Base-by-base conservation (phyloP, 2,113 vertebrate genomes). In the Atlantisia rogersi region DNA sequence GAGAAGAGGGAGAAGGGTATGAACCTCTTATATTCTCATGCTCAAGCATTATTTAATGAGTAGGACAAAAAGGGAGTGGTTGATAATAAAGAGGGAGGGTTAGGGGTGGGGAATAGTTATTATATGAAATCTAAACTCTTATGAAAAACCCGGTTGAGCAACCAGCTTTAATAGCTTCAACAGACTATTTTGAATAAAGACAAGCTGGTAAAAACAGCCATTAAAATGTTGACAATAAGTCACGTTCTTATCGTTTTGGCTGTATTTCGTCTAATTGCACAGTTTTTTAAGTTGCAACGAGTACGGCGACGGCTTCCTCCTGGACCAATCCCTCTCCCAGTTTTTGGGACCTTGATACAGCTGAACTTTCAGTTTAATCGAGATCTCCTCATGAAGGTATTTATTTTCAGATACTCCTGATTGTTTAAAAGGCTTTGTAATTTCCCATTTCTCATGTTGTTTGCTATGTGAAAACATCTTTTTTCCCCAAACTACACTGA, bases 381-480 rank as follows among this genome's bases (percentile, higher is more conserved):
- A 40, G 95, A 97, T 60, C 56, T 91, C 31, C 94, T 97, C 35
- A 96, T 94, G 77, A 96, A 97, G 97, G 96, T 97, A 97, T 81
- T 92, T 88, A 21, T 91, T 96, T 95, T 91, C 44, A 46, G 68
- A 75, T 93, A 44, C 32, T 95, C 63, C 32, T 95, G 59, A 32
- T 73, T 80, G 28, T 65, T 86, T 87, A 76, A 18, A 70, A 74
- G 31, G 65, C n/a, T 89, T 60, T 87, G 26, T 82, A 17, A 68
- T 91, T 75, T 83, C 63, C 44, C 46, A 18, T 65, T 90, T 91
- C 77, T 91, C 7, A 0, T 67, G 21, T 39, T 81, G 21, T 67
- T 86, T 94, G 20, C 29, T 69, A 0, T 58, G 17, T 77, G 71
- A 55, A 90, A 86, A 70, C 46, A 24, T 74, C 15, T 39, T 84